Conservation (phyloP, 2,888 invertebrate species). For the Phortica magna region DNA sequence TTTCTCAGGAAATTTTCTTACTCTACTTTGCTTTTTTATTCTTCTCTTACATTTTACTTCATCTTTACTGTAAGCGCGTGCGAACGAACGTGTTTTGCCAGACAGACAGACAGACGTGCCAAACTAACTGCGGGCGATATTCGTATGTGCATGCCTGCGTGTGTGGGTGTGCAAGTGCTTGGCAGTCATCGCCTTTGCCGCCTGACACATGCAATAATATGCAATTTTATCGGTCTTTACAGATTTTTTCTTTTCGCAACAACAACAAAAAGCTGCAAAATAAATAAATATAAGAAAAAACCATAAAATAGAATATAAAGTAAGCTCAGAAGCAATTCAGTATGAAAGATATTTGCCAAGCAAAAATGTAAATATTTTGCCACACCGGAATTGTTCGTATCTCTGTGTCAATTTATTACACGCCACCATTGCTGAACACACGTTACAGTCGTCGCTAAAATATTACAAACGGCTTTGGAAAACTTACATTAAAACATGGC, state of each 20-base stretch:
- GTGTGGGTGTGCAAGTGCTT: conserved; percentile 21
- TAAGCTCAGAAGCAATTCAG: conserved; percentile 24
- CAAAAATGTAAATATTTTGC: conserved; percentile 71
- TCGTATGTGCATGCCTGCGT: conserved; percentile 44
- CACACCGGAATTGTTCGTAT: conserved; percentile 61
- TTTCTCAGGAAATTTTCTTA: background rate
- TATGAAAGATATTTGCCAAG: conserved; percentile 64
- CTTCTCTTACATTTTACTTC: background rate
- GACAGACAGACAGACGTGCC: background rate
- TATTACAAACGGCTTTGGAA: background rate
- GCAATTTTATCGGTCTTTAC: conserved; percentile 74
- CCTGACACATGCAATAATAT: conserved; percentile 64
- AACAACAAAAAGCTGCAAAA: conserved; percentile 39
- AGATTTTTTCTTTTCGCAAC: conserved; percentile 63
- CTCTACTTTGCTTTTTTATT: background rate
- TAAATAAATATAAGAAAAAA: conserved; percentile 37
- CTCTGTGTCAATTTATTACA: conserved; percentile 55
- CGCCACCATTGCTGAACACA: conserved; percentile 31
- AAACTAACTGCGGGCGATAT: conserved; percentile 28
- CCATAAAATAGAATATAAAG: conserved; percentile 41
- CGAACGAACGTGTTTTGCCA: background rate
- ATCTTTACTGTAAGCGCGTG: background rate
- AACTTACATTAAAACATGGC: background rate
- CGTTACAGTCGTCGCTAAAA: background rate
- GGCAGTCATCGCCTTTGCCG: conserved; percentile 31